Evolutionary conservation across 2,797 vertebrate species (phyloP), one percentile per base, ranked within the genome.

Genomic region (Anas flavirostris): DNA sequence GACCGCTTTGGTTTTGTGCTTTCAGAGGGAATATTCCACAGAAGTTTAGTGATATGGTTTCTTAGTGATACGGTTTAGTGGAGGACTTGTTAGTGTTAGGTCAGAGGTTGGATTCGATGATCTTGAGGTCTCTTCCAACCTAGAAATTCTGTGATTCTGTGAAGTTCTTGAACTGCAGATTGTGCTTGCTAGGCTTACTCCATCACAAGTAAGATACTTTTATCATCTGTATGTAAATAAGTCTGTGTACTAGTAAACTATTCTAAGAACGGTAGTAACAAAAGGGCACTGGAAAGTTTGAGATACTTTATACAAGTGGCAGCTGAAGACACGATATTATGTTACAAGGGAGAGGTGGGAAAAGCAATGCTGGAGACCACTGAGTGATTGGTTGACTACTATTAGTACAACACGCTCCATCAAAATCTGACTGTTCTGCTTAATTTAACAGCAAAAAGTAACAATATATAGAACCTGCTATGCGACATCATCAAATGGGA

Each of bases 1-100:
- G 64, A 94, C 48, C 52, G 7, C 31, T 69, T 90, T 91, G 52
- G 52, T 87, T 93, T 95, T 91, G 82, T 94, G 75, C 76, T 96
- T 92, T 96, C 33, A 74, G 46, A 52, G 23, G 26, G 83, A 75
- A 52, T 95, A 95, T 87, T 86, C 78, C 44, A 39, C 31, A 55
- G 82, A 94, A 93, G 43, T 19, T 44, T 37, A 43, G 41, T 43
- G 41, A 43, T 43, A 43, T 43, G 41, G 41, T 43, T 43, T 43
- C 41, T 43, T 39, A 37, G 39, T 39, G 39, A 39, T 39, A 39
- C 39, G 5, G 39, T 39, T 39, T 39, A 39, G 39, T 39, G 39
- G 39, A 39, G 39, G 39, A 39, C 39, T 39, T 39, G 39, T 41
- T 41, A 41, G 41, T 41, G 41, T 41, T 41, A 41, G 41, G 41